These are phyloP conservation scores for Drosophila bipectinata DNA, from an alignment of 1,140 invertebrate genomes.

Conservation along the genomic window DNA sequence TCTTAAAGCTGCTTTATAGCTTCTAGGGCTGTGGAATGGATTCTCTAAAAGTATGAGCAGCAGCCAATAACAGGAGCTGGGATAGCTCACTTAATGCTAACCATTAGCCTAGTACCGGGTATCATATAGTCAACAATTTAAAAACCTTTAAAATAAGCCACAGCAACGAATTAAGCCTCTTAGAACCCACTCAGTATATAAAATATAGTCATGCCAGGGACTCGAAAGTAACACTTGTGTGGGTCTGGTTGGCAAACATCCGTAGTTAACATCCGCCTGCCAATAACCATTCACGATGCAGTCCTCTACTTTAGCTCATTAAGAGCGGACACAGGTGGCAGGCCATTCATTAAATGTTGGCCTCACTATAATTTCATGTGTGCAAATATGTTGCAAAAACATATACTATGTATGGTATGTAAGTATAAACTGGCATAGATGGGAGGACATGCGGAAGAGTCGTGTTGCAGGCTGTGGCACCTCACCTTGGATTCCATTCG, in stretches of 20 bases:
- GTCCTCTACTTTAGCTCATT: conserved; percentile 32
- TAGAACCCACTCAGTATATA: background rate
- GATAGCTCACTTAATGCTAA: no score
- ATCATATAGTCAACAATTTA: background rate
- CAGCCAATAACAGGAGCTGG: background rate
- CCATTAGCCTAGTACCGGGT: no score
- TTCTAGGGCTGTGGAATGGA: background rate
- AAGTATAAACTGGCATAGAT: conserved; percentile 35
- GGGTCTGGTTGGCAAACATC: background rate
- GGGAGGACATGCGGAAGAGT: background rate
- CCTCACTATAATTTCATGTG: conserved; percentile 65
- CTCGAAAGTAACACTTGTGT: background rate
- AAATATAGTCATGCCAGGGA: background rate
- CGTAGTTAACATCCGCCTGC: conserved; percentile 27
- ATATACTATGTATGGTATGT: background rate
- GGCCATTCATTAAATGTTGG: conserved; percentile 74
- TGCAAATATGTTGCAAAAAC: conserved; percentile 67
- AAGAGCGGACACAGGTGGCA: conserved; percentile 23
- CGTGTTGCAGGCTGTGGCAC: conserved; percentile 14
- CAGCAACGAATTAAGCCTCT: background rate
- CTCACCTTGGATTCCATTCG: conserved; percentile 32
- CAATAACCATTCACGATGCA: conserved; percentile 20
- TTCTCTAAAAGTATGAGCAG: background rate
- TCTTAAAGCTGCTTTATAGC: background rate
- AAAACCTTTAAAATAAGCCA: background rate